Base-by-base conservation (phyloP, 2,113 vertebrate genomes). In the Falco punctatus region DNA sequence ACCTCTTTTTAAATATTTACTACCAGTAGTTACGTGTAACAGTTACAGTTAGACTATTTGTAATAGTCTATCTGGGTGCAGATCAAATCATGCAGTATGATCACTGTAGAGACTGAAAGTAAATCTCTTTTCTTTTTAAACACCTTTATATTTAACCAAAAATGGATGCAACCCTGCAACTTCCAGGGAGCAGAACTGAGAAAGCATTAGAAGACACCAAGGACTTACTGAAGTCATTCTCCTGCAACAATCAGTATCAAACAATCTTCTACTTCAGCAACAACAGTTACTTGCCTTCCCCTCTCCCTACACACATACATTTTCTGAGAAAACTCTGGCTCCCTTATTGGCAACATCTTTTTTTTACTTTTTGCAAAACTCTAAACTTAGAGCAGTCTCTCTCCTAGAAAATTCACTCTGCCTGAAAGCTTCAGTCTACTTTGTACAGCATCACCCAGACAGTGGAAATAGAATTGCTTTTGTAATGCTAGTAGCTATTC, bases 231-330 rank as follows among this genome's bases (percentile, higher is more conserved):
- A 81, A 93, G 69, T 40, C 3, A 0, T 35, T 71, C 15, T 67
- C n/a, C 40, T 57, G 40, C n/a, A 48, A 49, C 0, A 1, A 48
- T 0, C n/a, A 14, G 33, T 44, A 10, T 16, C 10, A 80, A 77
- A 33, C 19, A 71, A 40, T 52, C 26, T 62, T 49, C 32, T 33
- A 28, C 23, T 54, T 62, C 54, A 54, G 30, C 23, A 58, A n/a
- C 16, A 62, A 11, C 1, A 57, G 15, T 9, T 44, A 65, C 38
- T 59, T 65, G 55, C 62, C 9, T 49, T 74, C 61, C 51, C 13
- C 18, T 32, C 21, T 51, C 33, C 66, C 27, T 23, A 21, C 14
- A 26, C 3, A 26, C 12, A 20, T 38, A 38, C 2, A 52, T 17
- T 40, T 38, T 22, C 48, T 33, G 44, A 74, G 51, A 44, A 65